phyloP scores from a whole-genome alignment of 2,888 invertebrate genomes.

The Habrosyne pyritoides region DNA sequence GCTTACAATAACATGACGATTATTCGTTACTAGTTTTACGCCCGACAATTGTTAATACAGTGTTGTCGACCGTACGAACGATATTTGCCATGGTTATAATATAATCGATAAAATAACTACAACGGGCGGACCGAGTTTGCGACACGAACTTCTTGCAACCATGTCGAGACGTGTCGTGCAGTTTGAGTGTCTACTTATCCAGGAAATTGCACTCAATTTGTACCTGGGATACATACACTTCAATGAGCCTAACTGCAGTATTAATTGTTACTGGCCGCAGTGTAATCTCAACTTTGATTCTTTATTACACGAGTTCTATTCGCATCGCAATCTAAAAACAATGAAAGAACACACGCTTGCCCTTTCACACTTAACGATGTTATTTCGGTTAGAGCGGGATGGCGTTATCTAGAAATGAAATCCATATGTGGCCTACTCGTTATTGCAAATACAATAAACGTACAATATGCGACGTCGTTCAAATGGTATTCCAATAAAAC shows the following conservation, averaged over 20 bases:
- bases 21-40: conserved; percentile 24
- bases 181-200: conserved; percentile 17
- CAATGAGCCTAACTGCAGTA: neutral
- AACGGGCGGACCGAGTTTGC: conserved; percentile 19
- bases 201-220: conserved; percentile 3
- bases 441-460: conserved; percentile 21
- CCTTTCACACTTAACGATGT: neutral
- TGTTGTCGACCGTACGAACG: neutral
- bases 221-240: neutral
- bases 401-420: neutral
- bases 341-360: neutral
- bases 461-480: conserved; percentile 23
- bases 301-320: neutral
- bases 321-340: neutral
- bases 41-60: conserved; percentile 12
- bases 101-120: conserved; percentile 16
- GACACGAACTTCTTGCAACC: conserved; percentile 19
- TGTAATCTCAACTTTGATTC: neutral
- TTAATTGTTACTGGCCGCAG: neutral
- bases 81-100: conserved; percentile 12
- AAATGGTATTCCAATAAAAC: conserved; percentile 44
- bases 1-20: conserved; percentile 16
- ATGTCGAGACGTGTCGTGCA: conserved; percentile 23
- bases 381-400: neutral
- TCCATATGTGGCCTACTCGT: neutral